phyloP scores from a whole-genome alignment of 2,113 vertebrate genomes.

The Tetrax tetrax region DNA sequence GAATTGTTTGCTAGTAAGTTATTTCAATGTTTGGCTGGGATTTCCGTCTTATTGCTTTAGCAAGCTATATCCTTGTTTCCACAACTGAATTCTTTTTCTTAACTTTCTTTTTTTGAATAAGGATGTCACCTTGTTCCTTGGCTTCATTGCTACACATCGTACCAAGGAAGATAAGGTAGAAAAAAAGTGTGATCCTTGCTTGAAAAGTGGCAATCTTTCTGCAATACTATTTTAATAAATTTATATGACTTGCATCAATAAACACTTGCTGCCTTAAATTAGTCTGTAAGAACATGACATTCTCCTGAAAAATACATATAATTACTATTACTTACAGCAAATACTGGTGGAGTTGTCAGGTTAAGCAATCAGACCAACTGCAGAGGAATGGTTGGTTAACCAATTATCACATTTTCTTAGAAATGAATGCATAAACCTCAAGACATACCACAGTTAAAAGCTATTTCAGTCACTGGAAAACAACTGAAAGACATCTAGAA shows the following conservation, averaged over 20 bases:
- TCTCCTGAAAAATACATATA: conserved; percentile 43
- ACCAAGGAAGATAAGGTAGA: background rate
- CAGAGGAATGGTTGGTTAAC: conserved; percentile 61
- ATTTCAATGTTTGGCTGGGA: background rate
- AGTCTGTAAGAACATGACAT: conserved; percentile 34
- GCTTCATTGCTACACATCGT: background rate
- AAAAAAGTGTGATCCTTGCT: background rate
- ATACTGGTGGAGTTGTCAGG: conserved; percentile 56
- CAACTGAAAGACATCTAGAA: conserved; percentile 70
- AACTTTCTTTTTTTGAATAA: background rate
- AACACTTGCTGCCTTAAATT: conserved; percentile 53
- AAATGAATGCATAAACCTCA: conserved; percentile 72
- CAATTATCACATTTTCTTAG: conserved; percentile 77
- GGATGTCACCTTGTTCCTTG: background rate
- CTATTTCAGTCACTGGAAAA: conserved; percentile 71
- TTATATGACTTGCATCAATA: conserved; percentile 54
- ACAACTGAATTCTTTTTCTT: background rate
- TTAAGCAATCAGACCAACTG: conserved; percentile 60
- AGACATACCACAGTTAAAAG: conserved; percentile 62
- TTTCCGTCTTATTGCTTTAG: background rate
- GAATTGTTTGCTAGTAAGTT: background rate
- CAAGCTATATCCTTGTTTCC: background rate
- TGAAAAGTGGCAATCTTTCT: background rate
- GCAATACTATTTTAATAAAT: conserved; percentile 30
- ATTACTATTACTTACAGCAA: conserved; percentile 66